Base-by-base conservation (phyloP, 2,113 vertebrate species). In the Cavia porcellus region DNA sequence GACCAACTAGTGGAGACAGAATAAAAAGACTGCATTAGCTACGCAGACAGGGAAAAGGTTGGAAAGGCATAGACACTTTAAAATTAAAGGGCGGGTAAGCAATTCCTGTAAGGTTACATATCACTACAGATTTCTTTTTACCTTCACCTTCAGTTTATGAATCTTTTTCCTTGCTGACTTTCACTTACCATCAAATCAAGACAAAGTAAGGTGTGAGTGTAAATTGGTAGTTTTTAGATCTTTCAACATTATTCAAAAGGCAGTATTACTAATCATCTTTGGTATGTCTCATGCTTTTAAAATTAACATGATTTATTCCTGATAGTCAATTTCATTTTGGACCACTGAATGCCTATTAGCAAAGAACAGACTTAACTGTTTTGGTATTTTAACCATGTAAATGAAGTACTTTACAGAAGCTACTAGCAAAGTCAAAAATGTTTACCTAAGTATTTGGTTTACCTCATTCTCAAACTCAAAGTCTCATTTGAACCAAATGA, bases 1-100 rank as follows among this genome's bases (percentile, higher is more conserved):
- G 99, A 98, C 98, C 98, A 98, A 97, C 98, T 98, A 98, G 98
- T 98, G 99, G 98, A 98, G 98, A 98, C 97, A 98, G 97, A 99
- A 99, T 98, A 98, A 99, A 98, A 98, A 97, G 95, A 97, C 97
- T 97, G 90, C 88, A 98, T 99, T 98, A 98, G 96, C 95, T 98
- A 98, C 95, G 96, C 97, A 98, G 97, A 95, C 93, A 97, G 79
- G 93, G 84, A 97, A 64, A 97, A 96, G 96, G 98, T 97, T 96
- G 95, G 90, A 98, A 97, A 98, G 82, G 86, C 94, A 97, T 1
- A 0, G 77, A 97, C 96, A 98, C 92, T 98, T 97, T 97, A 98
- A 98, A 95, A 96, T 98, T 94, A 98, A 98, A 98, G 96, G 90
- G 93, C 66, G 97, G 93, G 95, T 97, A 97, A 93, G 96, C 77